phyloP scores from a whole-genome alignment of 2,797 vertebrate genomes.

The Rhabdomys pumilio region DNA sequence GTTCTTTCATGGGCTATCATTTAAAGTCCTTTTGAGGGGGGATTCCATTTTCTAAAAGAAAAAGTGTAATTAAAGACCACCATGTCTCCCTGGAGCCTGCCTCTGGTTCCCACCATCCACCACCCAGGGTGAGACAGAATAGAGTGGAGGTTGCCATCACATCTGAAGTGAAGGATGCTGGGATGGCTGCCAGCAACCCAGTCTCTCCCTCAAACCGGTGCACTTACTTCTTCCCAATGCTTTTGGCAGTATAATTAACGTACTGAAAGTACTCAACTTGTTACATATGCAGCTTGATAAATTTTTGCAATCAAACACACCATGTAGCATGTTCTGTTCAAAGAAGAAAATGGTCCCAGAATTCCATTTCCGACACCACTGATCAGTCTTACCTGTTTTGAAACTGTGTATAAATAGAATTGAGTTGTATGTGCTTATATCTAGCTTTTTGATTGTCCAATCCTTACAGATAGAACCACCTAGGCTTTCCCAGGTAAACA shows the following conservation, averaged over 20 bases:
- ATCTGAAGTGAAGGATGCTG: conserved; percentile 67
- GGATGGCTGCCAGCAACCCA: conserved; percentile 30
- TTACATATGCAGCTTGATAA: background rate
- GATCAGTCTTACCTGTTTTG: conserved; percentile 36
- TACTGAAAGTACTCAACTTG: conserved; percentile 35
- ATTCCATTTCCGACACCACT: background rate
- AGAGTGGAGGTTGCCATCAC: background rate
- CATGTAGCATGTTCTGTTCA: background rate
- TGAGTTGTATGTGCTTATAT: background rate
- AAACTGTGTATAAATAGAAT: conserved; percentile 42
- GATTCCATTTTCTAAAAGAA: conserved; percentile 67
- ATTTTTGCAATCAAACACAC: conserved; percentile 30
- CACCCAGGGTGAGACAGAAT: conserved; percentile 60
- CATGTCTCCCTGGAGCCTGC: conserved; percentile 43
- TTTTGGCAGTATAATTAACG: conserved; percentile 37
- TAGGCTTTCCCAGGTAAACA: background rate
- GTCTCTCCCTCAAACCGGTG: conserved; percentile 46
- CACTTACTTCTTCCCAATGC: background rate
- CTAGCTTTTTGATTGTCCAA: conserved; percentile 10
- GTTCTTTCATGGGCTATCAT: conserved; percentile 64
- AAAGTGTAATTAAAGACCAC: conserved; percentile 81
- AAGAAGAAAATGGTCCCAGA: conserved; percentile 23
- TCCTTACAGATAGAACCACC: background rate
- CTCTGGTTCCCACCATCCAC: conserved; percentile 12
- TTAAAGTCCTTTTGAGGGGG: conserved; percentile 40